Conservation (phyloP, 2,797 vertebrate species). For the Tapirus indicus region DNA sequence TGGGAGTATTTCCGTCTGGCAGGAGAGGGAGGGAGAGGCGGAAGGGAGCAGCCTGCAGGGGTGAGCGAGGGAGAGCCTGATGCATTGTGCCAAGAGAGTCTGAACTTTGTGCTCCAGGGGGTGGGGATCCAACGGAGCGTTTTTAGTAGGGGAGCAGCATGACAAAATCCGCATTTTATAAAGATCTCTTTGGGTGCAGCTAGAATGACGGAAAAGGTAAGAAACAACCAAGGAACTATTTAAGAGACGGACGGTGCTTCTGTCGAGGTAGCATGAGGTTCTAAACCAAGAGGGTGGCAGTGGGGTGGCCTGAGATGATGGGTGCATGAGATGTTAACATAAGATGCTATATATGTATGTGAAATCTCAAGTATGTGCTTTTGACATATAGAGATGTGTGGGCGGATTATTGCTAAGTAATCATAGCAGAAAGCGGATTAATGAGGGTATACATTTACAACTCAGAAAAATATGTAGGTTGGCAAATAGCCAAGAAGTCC, state of each 20-base stretch:
- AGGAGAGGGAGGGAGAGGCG: background rate
- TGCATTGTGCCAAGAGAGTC: fast-evolving
- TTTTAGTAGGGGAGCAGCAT: background rate
- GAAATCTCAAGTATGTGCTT: background rate
- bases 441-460: background rate
- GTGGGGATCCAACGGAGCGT: too few relatives aligned
- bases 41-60: too few relatives aligned
- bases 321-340: background rate
- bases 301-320: background rate
- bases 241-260: background rate
- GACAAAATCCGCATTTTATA: background rate
- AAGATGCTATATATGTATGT: background rate
- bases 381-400: background rate
- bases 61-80: too few relatives aligned
- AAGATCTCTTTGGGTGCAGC: background rate
- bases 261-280: background rate
- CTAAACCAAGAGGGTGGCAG: background rate
- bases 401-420: background rate
- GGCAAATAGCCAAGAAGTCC: background rate
- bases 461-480: background rate
- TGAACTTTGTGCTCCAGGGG: background rate
- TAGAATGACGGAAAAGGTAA: background rate
- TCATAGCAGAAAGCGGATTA: background rate
- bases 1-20: background rate
- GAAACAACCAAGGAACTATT: background rate